phyloP scores from a whole-genome alignment of 2,797 vertebrate species.

The Cuculus canorus region DNA sequence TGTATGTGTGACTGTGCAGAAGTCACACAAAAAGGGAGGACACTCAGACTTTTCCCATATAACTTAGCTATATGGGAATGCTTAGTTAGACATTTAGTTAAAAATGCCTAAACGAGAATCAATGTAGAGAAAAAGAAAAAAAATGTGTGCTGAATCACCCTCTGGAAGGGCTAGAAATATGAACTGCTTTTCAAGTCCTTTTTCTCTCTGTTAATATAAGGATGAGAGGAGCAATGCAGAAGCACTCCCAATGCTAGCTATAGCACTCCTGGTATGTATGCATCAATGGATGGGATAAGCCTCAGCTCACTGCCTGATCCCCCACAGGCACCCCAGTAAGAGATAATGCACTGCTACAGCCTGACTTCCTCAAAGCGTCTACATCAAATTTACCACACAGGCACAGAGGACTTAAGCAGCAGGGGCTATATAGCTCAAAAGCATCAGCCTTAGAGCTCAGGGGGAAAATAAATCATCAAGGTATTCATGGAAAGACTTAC shows the following conservation, averaged over 20 bases:
- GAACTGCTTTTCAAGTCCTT: neutral
- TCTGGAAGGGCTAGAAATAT: neutral
- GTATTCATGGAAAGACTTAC: neutral
- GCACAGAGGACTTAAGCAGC: neutral
- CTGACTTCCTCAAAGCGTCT: neutral
- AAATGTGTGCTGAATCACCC: neutral
- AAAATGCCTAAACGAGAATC: neutral
- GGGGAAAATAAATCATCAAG: constrained; percentile 2
- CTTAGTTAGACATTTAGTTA: neutral
- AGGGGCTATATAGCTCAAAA: neutral
- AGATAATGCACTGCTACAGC: neutral
- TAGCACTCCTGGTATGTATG: neutral
- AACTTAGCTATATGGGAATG: neutral
- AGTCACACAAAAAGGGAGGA: neutral
- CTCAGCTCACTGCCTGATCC: neutral
- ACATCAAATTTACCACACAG: neutral
- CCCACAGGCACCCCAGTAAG: neutral
- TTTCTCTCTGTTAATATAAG: neutral
- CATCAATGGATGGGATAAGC: neutral
- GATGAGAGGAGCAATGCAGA: neutral
- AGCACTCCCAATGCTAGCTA: neutral
- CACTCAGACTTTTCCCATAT: neutral
- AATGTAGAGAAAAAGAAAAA: neutral
- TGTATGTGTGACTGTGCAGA: neutral
- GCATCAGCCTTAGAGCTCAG: neutral